Evolutionary conservation across 53 echinoderm and acorn worm species (phyloP), one percentile per base, ranked within the genome.

Genomic region (Paelopatides confundens): DNA sequence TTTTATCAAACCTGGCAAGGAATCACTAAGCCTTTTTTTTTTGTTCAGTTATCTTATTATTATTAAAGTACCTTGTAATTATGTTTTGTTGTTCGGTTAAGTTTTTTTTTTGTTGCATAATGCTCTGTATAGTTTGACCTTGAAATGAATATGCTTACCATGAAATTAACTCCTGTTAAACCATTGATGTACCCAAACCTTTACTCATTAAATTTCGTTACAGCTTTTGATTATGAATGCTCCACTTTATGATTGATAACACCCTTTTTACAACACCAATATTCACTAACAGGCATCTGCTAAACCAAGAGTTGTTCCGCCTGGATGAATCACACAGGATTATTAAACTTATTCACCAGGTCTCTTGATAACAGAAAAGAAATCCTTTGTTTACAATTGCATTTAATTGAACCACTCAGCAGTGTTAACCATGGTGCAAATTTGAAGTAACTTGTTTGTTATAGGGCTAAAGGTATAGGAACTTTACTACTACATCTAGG

Each of bases 241-340:
- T 58, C 58, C 58, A 58, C n/a, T 58, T 58, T n/a, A n/a, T 58
- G 58, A 58, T 58, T 58, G 58, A 58, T 58, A 58, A 58, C 21
- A 21, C 58, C 21, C 58, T 58, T 58, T 4, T 18, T 6, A 58
- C 58, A 58, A 17, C 58, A 58, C 21, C 21, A 58, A 58, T 18
- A 43, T 43, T 1, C 43, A 43, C 43, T 43, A 21, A 58, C 58
- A 18, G 58, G 18, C 17, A 18, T 8, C 43, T 43, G 43, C 43
- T 58, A 58, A 23, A 2, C 58, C 58, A 18, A 21, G 58, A n/a
- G 58, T 23, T 58, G 58, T 58, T 58, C 21, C 21, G 58, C 58
- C 21, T 58, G 58, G 58, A 58, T 58, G 58, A 58, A 18, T 23
- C 21, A 58, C 58, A 4, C 21, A 58, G 24, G 58, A 21, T 21